Percentiles rank a stretch among this genome's conserved stretches.
Evolutionary conservation across 2,113 vertebrate genomes (phyloP).

Genomic region (Hippocampus guttulatus): DNA sequence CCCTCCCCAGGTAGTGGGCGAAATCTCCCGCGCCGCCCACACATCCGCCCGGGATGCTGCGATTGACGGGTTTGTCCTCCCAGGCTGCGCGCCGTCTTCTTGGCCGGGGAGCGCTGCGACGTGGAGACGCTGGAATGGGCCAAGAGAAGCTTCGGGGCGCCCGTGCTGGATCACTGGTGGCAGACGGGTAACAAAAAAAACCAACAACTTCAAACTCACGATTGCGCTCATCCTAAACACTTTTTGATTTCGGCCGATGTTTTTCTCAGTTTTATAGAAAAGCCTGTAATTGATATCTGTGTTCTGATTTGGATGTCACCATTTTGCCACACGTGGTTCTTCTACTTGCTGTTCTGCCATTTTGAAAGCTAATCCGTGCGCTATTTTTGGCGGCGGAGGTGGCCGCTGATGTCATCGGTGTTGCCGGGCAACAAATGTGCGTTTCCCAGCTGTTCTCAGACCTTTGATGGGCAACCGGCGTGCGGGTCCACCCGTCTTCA

Average conservation of each 20-base stretch:
- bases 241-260: too few relatives aligned
- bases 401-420: conserved; percentile 73
- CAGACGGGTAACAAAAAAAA: conserved; percentile 83
- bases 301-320: conserved; percentile 7
- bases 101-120: conserved; percentile 94
- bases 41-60: neutral
- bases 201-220: too few relatives aligned
- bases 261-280: too few relatives aligned
- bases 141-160: conserved; percentile 85
- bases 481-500: neutral
- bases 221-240: too few relatives aligned
- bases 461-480: conserved; percentile 47
- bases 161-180: conserved; percentile 98
- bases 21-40: neutral
- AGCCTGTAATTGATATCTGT: too few relatives aligned
- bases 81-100: conserved; percentile 83
- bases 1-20: conserved; percentile 78
- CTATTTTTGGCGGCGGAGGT: conserved; percentile 74
- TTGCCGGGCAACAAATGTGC: conserved; percentile 72
- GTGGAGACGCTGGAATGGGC: conserved; percentile 90
- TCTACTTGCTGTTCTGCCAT: conserved; percentile 23
- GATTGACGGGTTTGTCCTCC: conserved; percentile 22
- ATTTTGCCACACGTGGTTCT: conserved; percentile 32
- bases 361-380: conserved; percentile 64
- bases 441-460: conserved; percentile 63